Conservation (phyloP, 1,140 invertebrate species). For the Leptinotarsa defecta region DNA sequence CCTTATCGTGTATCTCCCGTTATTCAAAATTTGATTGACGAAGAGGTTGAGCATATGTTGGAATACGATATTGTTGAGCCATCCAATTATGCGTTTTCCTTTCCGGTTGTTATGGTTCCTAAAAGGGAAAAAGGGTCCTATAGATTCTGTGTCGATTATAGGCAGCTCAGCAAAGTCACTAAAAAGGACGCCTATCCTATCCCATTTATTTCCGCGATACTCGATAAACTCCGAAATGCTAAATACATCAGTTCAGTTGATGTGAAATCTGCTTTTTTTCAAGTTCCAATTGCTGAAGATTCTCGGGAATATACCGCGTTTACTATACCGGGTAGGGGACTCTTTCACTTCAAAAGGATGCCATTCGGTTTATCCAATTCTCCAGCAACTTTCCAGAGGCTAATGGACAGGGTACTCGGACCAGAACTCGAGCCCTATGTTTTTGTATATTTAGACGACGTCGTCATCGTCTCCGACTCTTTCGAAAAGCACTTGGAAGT, state of each 20-base stretch:
- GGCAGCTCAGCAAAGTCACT: conserved; percentile 41
- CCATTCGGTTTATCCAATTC: conserved; percentile 50
- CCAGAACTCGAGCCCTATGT: conserved; percentile 34
- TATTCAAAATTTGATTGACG: neutral
- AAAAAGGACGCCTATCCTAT: conserved; percentile 17
- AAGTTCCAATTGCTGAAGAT: neutral
- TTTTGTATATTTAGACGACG: conserved; percentile 51
- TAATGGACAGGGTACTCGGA: conserved; percentile 46
- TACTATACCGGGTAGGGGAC: conserved; percentile 25
- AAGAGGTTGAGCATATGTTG: conserved; percentile 5
- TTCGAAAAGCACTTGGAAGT: conserved; percentile 30
- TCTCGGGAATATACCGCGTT: conserved; percentile 34
- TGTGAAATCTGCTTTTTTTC: conserved; percentile 12
- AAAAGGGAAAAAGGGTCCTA: conserved; percentile 43
- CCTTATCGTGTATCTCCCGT: neutral
- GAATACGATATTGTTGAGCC: conserved; percentile 22
- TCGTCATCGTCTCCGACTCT: conserved; percentile 32
- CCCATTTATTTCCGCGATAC: conserved; percentile 26
- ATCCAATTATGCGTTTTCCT: conserved; percentile 33
- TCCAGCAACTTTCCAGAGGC: conserved; percentile 46
- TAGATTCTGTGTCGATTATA: conserved; percentile 51
- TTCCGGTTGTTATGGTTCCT: conserved; percentile 39
- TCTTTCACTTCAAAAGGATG: conserved; percentile 46
- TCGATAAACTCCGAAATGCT: conserved; percentile 42
- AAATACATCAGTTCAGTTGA: conserved; percentile 42